phyloP scores from a whole-genome alignment of 1,140 invertebrate species.

The Drosophila watanabei region DNA sequence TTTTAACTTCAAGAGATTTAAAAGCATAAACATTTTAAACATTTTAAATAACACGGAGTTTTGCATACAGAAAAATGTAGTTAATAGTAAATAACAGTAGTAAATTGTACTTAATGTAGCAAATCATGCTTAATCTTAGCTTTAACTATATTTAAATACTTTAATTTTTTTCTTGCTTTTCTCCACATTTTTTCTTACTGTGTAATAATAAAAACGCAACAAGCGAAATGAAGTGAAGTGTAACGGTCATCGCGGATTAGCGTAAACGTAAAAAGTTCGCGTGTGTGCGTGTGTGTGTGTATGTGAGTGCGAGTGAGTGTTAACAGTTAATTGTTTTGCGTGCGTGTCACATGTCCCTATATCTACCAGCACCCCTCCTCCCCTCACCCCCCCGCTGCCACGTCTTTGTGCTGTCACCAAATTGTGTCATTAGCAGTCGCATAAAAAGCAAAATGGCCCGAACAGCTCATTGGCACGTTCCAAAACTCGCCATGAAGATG shows the following conservation, averaged over 20 bases:
- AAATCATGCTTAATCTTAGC: too few relatives aligned
- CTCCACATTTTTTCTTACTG: neutral
- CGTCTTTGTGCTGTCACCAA: slow-evolving; percentile 65
- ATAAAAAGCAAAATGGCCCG: slow-evolving; percentile 74
- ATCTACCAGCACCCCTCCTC: neutral
- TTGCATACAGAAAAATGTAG: too few relatives aligned
- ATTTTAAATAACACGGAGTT: too few relatives aligned
- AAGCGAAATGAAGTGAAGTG: slow-evolving; percentile 50
- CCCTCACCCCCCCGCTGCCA: neutral
- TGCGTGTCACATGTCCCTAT: slow-evolving; percentile 57
- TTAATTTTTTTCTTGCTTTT: neutral
- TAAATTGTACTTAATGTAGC: too few relatives aligned
- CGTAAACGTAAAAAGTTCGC: slow-evolving; percentile 53
- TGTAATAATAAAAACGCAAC: slow-evolving; percentile 41
- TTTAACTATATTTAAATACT: neutral
- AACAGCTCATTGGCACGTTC: slow-evolving; percentile 79
- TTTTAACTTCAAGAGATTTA: too few relatives aligned
- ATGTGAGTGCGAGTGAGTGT: slow-evolving; percentile 19
- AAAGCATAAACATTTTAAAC: too few relatives aligned
- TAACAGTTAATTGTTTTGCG: slow-evolving; percentile 76
- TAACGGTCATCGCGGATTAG: slow-evolving; percentile 54
- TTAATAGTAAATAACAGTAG: too few relatives aligned
- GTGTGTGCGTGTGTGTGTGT: neutral
- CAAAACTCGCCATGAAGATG: slow-evolving; percentile 53
- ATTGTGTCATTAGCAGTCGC: slow-evolving; percentile 80